Evolutionary conservation across 2,888 invertebrate species (phyloP), one percentile per base, ranked within the genome.

Genomic region (Agrotis ipsilon): DNA sequence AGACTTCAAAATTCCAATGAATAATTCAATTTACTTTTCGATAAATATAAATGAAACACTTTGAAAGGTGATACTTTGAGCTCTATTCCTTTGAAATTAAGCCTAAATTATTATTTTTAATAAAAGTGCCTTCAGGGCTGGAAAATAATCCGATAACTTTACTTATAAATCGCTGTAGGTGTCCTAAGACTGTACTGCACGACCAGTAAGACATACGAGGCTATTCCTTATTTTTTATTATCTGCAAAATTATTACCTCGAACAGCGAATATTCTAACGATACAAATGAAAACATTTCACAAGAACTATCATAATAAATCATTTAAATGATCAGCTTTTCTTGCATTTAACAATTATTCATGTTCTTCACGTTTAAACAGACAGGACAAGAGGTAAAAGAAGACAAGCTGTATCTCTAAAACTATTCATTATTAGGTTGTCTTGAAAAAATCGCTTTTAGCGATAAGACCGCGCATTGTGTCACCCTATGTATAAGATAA

Each of bases 11-110:
- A 71, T 67, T 76, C 43, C 66, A 61, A 82, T 84, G 82, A 84
- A 86, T 86, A 80, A 82, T 86, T 82, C 64, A 86, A 82, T 81
- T 78, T 75, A 66, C 14, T 80, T 75, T 71, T 75, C 68, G 76
- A 72, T 74, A 75, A 80, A 81, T 68, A 67, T 62, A 45, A 58
- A 68, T 65, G 11, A 63, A 49, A 19, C 27, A 45, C 27, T 69
- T n/a, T 43, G 14, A 11, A 14, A 32, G 14, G 7, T 1, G 1
- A 24, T 13, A 74, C 58, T 83, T 68, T 76, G 24, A 66, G 60
- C 75, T 67, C 32, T 78, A 66, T 72, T 19, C 3, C 43, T 1
- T 54, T 52, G 19, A 9, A 1, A 1, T 66, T 27, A 43, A 63
- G 66, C 5, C 21, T 62, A 32, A 39, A 46, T n/a, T 58, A 27